Base-by-base conservation (phyloP, 2,113 vertebrate genomes). In the Notarius quadriscutis region DNA sequence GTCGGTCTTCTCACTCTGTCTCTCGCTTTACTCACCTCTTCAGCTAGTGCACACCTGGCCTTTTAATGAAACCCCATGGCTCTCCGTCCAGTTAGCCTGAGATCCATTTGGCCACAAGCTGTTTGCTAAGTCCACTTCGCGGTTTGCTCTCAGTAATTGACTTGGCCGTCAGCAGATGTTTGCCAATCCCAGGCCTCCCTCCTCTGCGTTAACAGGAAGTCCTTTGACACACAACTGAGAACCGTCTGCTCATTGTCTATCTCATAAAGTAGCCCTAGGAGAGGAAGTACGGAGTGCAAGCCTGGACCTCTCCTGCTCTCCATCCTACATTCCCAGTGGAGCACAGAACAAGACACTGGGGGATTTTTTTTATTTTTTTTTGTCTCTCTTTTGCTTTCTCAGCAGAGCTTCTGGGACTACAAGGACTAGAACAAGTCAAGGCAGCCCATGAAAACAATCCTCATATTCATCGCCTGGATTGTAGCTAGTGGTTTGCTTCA, bases 201-300 rank as follows among this genome's bases (percentile, higher is more conserved):
- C 51, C 75, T 84, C n/a, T 50, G 60, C 60, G 5, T 72, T 79
- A 72, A 83, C 77, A 55, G 53, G 81, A 86, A 72, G 65, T 57
- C 83, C 67, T 58, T 83, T 67, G 57, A 78, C 58, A 87, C 27
- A 22, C 82, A 84, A 67, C 53, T 72, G 80, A 67, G 69, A 86
- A 22, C 60, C 51, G 25, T 89, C 81, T 89, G 80, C 48, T 80
- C 84, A 89, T 86, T 83, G 72, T 89, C 62, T 84, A 55, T 27
- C 17, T 84, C 77, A 30, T 81, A 81, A 62, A 34, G 2, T 78
- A 81, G 77, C 63, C 60, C 63, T 34, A 85, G 25, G 88, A 81
- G 63, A 89, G 88, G 88, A 86, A 81, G 63, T 72, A 34, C 12
- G 8, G 81, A 86, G 80, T 69, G 81, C 63, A 81, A 74, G 12